These are phyloP conservation scores for Galagoides demidoff DNA, from an alignment of 2,797 vertebrate species.

Conservation along the genomic window DNA sequence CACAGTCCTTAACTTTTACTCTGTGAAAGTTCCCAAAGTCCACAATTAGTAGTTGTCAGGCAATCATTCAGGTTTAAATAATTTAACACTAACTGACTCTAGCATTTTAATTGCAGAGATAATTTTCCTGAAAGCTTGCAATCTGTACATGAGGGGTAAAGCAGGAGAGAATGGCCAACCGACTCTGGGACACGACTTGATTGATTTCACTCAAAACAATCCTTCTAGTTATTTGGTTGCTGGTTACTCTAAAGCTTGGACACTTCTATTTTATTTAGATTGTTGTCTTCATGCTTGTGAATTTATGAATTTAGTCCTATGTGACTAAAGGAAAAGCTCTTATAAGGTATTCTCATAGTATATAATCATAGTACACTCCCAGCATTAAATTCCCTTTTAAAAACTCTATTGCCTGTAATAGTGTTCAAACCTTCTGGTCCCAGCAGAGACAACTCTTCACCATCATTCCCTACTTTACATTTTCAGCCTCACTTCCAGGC, in stretches of 20 bases:
- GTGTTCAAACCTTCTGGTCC: background rate
- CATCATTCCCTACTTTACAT: background rate
- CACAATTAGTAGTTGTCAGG: constrained; percentile 56
- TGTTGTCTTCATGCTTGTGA: background rate
- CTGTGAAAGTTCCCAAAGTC: constrained; percentile 48
- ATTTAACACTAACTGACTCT: constrained; percentile 61
- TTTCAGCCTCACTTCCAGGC: background rate
- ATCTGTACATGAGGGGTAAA: background rate
- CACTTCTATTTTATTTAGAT: background rate
- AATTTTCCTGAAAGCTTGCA: constrained; percentile 58
- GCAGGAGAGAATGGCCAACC: background rate
- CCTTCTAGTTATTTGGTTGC: background rate
- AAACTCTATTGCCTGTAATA: background rate
- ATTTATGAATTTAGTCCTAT: background rate
- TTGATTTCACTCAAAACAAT: background rate
- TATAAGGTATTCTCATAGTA: background rate
- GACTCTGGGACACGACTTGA: background rate
- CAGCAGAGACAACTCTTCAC: background rate
- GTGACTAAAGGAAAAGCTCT: background rate
- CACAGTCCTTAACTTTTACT: constrained; percentile 60
- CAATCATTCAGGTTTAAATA: constrained; percentile 77
- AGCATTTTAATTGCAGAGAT: constrained; percentile 63
- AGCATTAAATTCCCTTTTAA: background rate
- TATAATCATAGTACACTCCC: background rate
- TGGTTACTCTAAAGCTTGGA: background rate